phyloP scores from a whole-genome alignment of 2,888 invertebrate genomes.

The Eilema griseolum region DNA sequence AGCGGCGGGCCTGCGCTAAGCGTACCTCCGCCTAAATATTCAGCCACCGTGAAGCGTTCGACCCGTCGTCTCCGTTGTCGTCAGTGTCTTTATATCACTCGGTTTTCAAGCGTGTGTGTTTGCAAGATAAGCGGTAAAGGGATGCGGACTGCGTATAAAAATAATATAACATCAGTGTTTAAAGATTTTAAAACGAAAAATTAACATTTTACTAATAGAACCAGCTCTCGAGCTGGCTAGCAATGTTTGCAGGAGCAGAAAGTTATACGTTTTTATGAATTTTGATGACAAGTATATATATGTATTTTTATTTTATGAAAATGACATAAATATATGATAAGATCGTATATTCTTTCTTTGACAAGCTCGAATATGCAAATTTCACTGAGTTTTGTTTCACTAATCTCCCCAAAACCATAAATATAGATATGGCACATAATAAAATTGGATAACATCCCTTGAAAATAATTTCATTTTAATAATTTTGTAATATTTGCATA shows the following conservation, averaged over 20 bases:
- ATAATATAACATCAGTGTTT: constrained; percentile 15
- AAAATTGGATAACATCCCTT: too few relatives aligned
- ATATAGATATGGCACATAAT: too few relatives aligned
- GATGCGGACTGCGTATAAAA: constrained; percentile 25
- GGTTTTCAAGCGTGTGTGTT: constrained; percentile 58
- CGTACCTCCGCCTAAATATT: constrained; percentile 45
- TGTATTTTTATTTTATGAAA: too few relatives aligned
- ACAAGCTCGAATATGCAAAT: too few relatives aligned
- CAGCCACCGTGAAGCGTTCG: constrained; percentile 50
- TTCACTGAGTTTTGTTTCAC: too few relatives aligned
- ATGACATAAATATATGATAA: too few relatives aligned
- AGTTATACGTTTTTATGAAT: background rate
- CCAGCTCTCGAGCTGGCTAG: background rate
- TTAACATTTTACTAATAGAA: constrained; percentile 14
- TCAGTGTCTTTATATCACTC: constrained; percentile 55
- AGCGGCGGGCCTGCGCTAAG: constrained; percentile 43
- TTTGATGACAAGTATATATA: background rate
- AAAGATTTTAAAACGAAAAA: constrained; percentile 15
- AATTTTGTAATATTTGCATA: too few relatives aligned
- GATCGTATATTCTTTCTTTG: too few relatives aligned
- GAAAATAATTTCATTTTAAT: too few relatives aligned
- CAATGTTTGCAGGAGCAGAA: background rate
- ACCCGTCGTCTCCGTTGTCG: constrained; percentile 37
- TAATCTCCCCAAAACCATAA: too few relatives aligned
- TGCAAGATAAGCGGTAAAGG: constrained; percentile 60